phyloP scores from a whole-genome alignment of 2,113 vertebrate species.

The Chlorodrepanis virens region DNA sequence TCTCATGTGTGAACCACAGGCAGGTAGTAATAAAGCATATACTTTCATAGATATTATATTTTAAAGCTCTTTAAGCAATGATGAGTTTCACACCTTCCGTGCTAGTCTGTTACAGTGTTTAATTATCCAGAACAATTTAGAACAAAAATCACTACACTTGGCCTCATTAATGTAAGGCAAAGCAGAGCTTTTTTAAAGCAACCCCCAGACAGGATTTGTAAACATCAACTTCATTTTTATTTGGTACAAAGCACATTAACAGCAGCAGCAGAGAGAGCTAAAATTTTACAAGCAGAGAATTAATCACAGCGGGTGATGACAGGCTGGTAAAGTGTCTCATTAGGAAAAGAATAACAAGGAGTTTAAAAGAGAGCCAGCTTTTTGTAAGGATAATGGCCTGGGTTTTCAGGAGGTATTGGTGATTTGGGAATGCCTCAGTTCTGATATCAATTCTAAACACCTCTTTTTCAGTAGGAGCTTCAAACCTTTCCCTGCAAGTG shows the following conservation, averaged over 20 bases:
- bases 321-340: slow-evolving; percentile 64
- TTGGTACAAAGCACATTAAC: slow-evolving; percentile 61
- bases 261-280: slow-evolving; percentile 46
- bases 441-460: not conserved
- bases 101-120: not conserved
- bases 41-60: not conserved
- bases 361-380: slow-evolving; percentile 48
- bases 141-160: slow-evolving; percentile 32
- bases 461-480: not conserved
- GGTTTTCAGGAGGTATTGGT: slow-evolving; percentile 17
- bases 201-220: slow-evolving; percentile 51
- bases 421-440: slow-evolving; percentile 18
- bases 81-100: not conserved
- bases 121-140: slow-evolving; percentile 41
- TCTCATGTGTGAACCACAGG: not conserved
- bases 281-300: slow-evolving; percentile 68
- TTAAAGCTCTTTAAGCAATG: not conserved
- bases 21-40: not conserved
- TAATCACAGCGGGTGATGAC: slow-evolving; percentile 69
- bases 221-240: slow-evolving; percentile 62
- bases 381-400: slow-evolving; percentile 27
- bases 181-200: slow-evolving; percentile 40
- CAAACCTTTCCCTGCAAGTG: not conserved
- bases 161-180: slow-evolving; percentile 37
- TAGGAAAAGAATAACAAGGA: slow-evolving; percentile 68